These are phyloP conservation scores for Petrocephalus sullivani DNA, from an alignment of 2,797 vertebrate genomes.

Conservation along the genomic window DNA sequence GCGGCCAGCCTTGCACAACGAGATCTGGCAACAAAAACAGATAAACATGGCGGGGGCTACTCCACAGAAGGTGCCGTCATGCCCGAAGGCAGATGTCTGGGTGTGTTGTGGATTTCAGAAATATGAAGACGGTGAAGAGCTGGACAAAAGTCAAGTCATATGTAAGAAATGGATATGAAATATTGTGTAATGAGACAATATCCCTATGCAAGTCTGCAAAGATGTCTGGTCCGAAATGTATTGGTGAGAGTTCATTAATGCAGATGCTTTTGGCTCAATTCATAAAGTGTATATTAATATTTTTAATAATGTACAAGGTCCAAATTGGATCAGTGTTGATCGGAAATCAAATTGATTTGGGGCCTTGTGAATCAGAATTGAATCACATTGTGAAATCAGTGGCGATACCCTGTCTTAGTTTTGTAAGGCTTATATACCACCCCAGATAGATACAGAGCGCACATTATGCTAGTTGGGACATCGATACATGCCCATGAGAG, in stretches of 20 bases:
- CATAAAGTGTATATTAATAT: not conserved
- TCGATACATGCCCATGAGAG: not conserved
- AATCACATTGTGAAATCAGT: not conserved
- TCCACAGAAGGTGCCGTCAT: not conserved
- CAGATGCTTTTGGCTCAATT: not conserved
- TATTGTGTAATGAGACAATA: not conserved
- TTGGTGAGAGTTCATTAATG: not conserved
- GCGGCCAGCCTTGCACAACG: not conserved
- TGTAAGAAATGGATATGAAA: not conserved
- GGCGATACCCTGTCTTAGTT: not conserved
- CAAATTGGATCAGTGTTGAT: not conserved
- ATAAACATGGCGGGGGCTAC: not conserved
- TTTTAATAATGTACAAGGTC: not conserved
- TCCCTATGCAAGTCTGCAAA: not conserved
- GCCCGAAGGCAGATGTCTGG: not conserved
- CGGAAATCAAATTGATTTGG: not conserved
- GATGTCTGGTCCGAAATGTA: not conserved
- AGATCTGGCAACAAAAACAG: not conserved
- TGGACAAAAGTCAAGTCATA: not conserved
- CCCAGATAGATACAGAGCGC: not conserved
- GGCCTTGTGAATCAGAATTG: not conserved
- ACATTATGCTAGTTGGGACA: not conserved
- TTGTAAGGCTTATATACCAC: not conserved
- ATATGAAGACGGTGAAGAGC: not conserved
- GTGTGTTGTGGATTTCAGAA: not conserved